These are phyloP conservation scores for Apodemus agrarius DNA, from an alignment of 2,797 vertebrate species.

Conservation along the genomic window DNA sequence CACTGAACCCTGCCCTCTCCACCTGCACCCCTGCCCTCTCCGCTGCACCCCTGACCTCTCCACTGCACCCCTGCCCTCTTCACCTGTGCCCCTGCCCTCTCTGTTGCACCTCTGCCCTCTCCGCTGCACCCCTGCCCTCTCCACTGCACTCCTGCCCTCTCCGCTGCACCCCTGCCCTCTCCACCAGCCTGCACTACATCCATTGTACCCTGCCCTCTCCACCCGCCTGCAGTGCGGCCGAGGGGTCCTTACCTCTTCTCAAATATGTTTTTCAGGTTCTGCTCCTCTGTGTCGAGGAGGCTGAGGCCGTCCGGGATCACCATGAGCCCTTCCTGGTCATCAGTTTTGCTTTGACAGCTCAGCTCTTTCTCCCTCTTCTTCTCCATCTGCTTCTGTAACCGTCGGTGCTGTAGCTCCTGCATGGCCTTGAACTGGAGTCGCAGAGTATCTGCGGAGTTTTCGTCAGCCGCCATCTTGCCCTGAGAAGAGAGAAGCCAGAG, in stretches of 20 bases:
- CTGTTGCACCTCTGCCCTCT: no score
- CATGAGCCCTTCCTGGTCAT: not conserved
- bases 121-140: not conserved
- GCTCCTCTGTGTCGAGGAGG: slow-evolving; percentile 77
- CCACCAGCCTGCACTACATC: not conserved
- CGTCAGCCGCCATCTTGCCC: slow-evolving; percentile 87
- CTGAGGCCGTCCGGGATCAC: slow-evolving; percentile 82
- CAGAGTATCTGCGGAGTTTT: slow-evolving; percentile 84
- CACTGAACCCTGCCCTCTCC: no score
- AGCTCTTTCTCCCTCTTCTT: slow-evolving; percentile 85
- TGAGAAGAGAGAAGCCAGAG: not conserved
- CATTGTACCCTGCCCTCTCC: no score
- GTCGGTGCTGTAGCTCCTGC: slow-evolving; percentile 92
- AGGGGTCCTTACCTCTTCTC: slow-evolving; percentile 85
- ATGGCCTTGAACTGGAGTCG: slow-evolving; percentile 92
- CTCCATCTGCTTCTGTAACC: slow-evolving; percentile 87
- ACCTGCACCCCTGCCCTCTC: not conserved
- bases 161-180: not conserved
- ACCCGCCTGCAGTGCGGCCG: not conserved
- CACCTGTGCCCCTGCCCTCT: not conserved
- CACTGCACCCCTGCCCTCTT: not conserved
- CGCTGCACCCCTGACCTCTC: not conserved
- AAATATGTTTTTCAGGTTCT: slow-evolving; percentile 63
- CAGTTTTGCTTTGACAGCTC: not conserved
- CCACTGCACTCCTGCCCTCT: no score